phyloP scores from a whole-genome alignment of 2,888 invertebrate genomes.

The Diloba caeruleocephala region DNA sequence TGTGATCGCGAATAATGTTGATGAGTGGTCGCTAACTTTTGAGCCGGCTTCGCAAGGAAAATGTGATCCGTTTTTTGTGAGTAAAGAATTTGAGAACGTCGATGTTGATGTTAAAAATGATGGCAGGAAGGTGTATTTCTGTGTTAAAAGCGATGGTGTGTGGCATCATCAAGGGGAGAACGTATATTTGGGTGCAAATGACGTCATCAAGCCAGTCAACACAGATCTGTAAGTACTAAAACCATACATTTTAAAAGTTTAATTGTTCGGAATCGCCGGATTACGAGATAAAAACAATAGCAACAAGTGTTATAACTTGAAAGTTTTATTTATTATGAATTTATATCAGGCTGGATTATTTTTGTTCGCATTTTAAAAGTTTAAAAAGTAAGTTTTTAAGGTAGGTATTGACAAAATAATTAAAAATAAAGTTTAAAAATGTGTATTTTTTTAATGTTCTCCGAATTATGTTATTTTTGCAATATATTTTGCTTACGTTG shows the following conservation, averaged over 20 bases:
- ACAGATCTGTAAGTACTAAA: conserved; percentile 66
- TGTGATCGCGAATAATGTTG: conserved; percentile 68
- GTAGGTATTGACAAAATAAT: too few species aligned
- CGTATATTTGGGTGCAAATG: conserved; percentile 81
- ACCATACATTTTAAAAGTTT: conserved; percentile 29
- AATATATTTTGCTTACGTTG: too few species aligned
- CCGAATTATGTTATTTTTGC: too few species aligned
- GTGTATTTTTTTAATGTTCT: too few species aligned
- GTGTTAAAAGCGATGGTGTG: conserved; percentile 71
- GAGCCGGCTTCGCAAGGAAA: conserved; percentile 64
- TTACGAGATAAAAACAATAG: neutral
- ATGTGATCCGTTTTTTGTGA: conserved; percentile 58
- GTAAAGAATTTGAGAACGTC: conserved; percentile 58
- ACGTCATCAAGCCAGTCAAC: conserved; percentile 72
- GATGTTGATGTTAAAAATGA: conserved; percentile 63
- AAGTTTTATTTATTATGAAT: too few species aligned
- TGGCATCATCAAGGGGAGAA: conserved; percentile 79
- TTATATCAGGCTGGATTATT: neutral
- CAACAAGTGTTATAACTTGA: neutral
- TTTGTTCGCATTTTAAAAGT: conserved; percentile 3
- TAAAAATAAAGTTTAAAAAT: too few species aligned
- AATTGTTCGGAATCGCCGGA: conserved; percentile 8
- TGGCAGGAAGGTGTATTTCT: conserved; percentile 73
- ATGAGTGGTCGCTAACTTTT: conserved; percentile 78
- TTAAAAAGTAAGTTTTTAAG: neutral